Percentiles rank a stretch among this genome's conserved stretches.
These are phyloP conservation scores for Strigamia maritima DNA, from an alignment of 2,888 invertebrate species.

Conservation along the genomic window DNA sequence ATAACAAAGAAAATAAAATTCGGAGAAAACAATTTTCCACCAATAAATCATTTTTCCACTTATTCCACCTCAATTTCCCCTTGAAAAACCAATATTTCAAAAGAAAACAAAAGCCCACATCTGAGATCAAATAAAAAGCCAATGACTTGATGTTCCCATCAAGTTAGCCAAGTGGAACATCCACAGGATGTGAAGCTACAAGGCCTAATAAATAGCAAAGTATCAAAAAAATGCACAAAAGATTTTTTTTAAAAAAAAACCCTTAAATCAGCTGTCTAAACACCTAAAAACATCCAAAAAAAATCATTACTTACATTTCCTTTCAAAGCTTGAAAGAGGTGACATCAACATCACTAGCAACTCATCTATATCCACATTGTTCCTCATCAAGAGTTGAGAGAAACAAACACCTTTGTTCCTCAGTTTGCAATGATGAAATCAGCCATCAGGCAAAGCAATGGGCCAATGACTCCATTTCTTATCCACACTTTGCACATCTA, in stretches of 20 bases:
- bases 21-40: neutral
- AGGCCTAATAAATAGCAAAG: neutral
- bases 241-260: too few species aligned
- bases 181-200: constrained; percentile 14
- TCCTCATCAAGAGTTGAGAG: neutral
- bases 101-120: neutral
- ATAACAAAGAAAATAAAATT: neutral
- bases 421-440: neutral
- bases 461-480: neutral
- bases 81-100: neutral
- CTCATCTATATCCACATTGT: neutral
- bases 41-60: neutral
- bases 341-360: constrained; percentile 2
- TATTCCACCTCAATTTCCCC: neutral
- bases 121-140: neutral
- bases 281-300: neutral
- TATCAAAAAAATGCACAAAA: neutral
- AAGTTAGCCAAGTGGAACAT: constrained; percentile 12
- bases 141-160: constrained; percentile 12
- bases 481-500: neutral
- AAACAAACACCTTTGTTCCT: neutral
- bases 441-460: neutral
- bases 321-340: neutral
- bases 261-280: too few species aligned
- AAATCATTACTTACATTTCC: neutral